Base-by-base conservation (phyloP, 2,797 vertebrate genomes). In the Coendou prehensilis region DNA sequence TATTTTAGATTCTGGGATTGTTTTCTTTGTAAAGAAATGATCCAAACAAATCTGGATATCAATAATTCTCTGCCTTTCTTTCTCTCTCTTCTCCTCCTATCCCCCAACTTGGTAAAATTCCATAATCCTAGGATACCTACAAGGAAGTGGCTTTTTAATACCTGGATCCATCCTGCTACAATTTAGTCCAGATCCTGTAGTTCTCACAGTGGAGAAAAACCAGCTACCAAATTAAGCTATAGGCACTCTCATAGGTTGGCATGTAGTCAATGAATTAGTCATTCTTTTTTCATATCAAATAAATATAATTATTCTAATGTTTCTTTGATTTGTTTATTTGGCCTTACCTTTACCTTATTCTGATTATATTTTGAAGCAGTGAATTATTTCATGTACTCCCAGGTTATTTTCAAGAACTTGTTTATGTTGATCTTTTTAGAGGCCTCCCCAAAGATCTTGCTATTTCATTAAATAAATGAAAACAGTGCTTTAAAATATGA, bases 351-450 rank as follows among this genome's bases (percentile, higher is more conserved):
- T 50, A 71, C 3, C 9, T 91, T 91, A 47, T 78, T 91, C 76
- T 79, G 45, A 47, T 56, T 95, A 56, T 56, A 18, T 63, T 95
- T 54, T 33, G 14, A 95, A 75, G 6, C 20, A 75, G 45, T 78
- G 59, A 89, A 79, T 94, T 87, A 81, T 87, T 94, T 93, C 59
- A 59, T 45, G 1, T 45, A 63, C 4, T 88, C 93, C 81, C 6
- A 50, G 30, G 30, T 71, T 61, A 45, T 67, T 89, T 91, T 67
- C 81, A 75, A 73, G 87, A 96, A 89, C 11, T 22, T 69, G 7
- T 69, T 89, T 14, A n/a, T 45, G 23, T 87, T 61, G 45, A 22
- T 92, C 83, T 78, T 95, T 69, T 91, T 71, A 82, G 80, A 91
- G 33, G 56, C 18, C 26, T 6, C 20, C 3, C 17, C 75, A 52